Evolutionary conservation across 2,888 invertebrate genomes (phyloP).

Genomic region (Eupelmus urozonus): DNA sequence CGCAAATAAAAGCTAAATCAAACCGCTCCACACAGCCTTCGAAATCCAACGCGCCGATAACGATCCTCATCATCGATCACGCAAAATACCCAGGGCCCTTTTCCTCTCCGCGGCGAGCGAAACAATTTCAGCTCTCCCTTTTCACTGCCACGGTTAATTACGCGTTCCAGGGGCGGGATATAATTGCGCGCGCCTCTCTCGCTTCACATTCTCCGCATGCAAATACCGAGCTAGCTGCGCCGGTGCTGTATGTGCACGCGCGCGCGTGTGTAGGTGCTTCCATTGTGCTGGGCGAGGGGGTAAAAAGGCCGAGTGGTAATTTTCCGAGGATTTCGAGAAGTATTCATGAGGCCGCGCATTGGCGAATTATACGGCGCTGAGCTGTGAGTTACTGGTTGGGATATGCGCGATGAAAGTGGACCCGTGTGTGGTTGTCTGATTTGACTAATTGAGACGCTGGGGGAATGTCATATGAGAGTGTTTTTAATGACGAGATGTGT

Average conservation of each 20-base stretch:
- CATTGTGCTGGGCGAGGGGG: not conserved
- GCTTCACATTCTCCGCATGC: conserved; percentile 29
- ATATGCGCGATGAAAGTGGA: too few relatives aligned
- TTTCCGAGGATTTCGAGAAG: not conserved
- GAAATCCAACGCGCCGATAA: too few relatives aligned
- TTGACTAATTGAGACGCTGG: conserved; percentile 24
- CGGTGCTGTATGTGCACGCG: too few relatives aligned
- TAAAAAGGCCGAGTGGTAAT: not conserved
- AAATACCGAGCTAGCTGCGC: conserved; percentile 18
- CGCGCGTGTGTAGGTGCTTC: not conserved
- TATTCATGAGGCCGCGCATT: not conserved
- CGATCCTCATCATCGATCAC: too few relatives aligned
- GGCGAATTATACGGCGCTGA: not conserved
- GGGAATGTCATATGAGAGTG: not conserved
- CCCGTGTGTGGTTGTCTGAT: not conserved
- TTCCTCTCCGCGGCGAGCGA: too few relatives aligned
- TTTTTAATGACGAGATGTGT: conserved; percentile 1
- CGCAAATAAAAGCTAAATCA: too few relatives aligned
- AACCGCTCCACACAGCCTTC: too few relatives aligned
- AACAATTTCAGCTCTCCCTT: conserved; percentile 19
- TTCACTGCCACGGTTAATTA: conserved; percentile 53
- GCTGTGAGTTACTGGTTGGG: too few relatives aligned
- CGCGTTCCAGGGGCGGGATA: conserved; percentile 32
- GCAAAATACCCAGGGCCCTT: too few relatives aligned
- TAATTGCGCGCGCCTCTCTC: conserved; percentile 33